phyloP scores from a whole-genome alignment of 1,140 invertebrate genomes.

The Pseudomyrmex dendroicus region DNA sequence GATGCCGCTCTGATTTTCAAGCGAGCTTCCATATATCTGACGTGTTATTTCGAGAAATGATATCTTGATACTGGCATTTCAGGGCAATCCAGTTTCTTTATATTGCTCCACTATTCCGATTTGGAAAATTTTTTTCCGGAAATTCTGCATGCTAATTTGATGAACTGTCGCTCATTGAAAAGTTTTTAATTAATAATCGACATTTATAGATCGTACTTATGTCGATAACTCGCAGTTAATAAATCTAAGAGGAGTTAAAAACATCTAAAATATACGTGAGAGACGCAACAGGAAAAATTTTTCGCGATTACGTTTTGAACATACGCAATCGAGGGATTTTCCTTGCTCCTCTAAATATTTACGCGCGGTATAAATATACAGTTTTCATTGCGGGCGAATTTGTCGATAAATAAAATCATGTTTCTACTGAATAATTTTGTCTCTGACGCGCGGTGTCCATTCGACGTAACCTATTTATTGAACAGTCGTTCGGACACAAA shows the following conservation, averaged over 20 bases:
- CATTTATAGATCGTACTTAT: neutral
- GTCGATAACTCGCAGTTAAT: neutral
- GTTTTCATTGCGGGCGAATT: slow-evolving; percentile 14
- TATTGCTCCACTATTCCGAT: neutral
- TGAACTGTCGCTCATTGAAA: neutral
- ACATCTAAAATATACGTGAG: neutral
- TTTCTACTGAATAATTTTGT: neutral
- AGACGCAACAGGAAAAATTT: neutral
- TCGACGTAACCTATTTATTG: neutral
- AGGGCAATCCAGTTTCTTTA: neutral
- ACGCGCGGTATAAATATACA: slow-evolving; percentile 18
- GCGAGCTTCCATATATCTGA: slow-evolving; percentile 1
- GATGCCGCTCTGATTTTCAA: slow-evolving; percentile 7
- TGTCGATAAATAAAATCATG: slow-evolving; percentile 37
- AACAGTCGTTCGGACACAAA: neutral
- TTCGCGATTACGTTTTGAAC: neutral
- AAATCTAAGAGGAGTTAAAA: neutral
- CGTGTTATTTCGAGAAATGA: slow-evolving; percentile 8
- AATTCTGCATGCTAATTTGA: slow-evolving; percentile 1
- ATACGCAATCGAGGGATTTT: neutral
- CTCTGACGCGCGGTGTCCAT: neutral
- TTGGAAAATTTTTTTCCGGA: slow-evolving; percentile 6
- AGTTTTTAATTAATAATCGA: neutral
- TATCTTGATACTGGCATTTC: neutral
- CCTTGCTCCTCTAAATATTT: slow-evolving; percentile 42